Evolutionary conservation across 2,797 vertebrate species (phyloP), one percentile per base, ranked within the genome.

Genomic region (Neosalanx taihuensis): DNA sequence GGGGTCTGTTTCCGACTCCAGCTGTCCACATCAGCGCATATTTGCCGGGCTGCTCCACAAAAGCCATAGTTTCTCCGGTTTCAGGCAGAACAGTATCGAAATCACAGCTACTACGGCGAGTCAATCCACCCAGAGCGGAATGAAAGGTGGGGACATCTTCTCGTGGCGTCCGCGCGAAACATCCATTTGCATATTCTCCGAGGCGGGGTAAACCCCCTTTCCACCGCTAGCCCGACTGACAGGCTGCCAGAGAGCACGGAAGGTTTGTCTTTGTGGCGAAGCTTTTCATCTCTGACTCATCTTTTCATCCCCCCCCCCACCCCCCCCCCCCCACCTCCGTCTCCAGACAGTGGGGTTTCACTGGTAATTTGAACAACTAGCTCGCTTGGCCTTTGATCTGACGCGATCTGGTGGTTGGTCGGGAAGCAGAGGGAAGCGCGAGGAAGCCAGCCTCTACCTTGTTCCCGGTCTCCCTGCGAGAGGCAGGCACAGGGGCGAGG

Each of bases 111-210:
- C 26, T 29, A 15, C 6, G 1, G 23, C 1, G 0, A 51, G 80
- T 71, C 66, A 20, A 67, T 37, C 49, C 17, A 83, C 81, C 74
- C 23, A 2, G 63, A 72, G 66, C 73, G 73, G 73, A 75, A 75
- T 74, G 57, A 81, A 74, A 78, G 66, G 66, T 46, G 58, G 69
- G 63, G 7, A 30, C 37, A 79, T 83, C 56, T 69, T 63, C 18
- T 13, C 74, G 67, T 71, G 29, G 29, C 35, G 53, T 61, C 41
- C 59, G 56, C 67, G 23, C 70, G 76, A 77, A 77, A 51, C 69
- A 6, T 41, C 72, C 69, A 85, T 87, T 83, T 82, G 70, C 73
- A 87, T 86, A 76, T 81, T 85, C 80, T 64, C 57, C 72, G 69
- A 69, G 66, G 77, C 69, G 66, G 76, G 74, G 26, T 67, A 60